Base-by-base conservation (phyloP, 2,113 vertebrate genomes). In the Phylloscopus trochilus region DNA sequence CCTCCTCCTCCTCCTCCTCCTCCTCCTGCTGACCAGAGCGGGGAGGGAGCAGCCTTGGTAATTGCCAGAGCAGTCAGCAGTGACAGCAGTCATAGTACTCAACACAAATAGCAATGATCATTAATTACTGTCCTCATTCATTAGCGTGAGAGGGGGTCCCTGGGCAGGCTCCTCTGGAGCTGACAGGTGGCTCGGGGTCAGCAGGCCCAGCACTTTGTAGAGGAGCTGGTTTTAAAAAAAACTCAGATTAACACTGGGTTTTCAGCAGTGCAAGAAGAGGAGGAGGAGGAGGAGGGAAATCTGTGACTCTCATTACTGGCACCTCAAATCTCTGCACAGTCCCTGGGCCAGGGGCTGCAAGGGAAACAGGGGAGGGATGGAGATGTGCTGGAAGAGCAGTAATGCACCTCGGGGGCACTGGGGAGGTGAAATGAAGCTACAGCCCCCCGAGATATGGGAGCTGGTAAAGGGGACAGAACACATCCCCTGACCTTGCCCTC, bases 61-160 rank as follows among this genome's bases (percentile, higher is more conserved):
- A 92, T 52, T 26, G 24, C 59, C 83, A 58, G 90, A 6, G 30
- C 82, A 79, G 89, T 60, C 91, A 91, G 83, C 35, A 0, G 87
- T 89, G 80, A 91, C 73, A 62, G 93, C 47, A 4, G 75, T 95
- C 51, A 2, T 1, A 52, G 83, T 39, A 83, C 79, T 91, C 88
- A 66, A 75, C 52, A 46, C 91, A 89, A 93, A 85, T 30, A 85
- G 89, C 12, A 49, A 67, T 6, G 74, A 80, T 84, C 83, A 52
- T 96, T 95, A 89, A 95, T 96, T 95, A 91, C 81, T 88, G 86
- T 76, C 88, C 94, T 91, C 35, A 63, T 81, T 96, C 94, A 91
- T 96, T 94, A 96, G 81, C 19, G 15, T 44, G 74, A 90, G 69
- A 51, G 35, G n/a, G 69, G 85, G 81, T 58, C 86, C 73, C 94